Evolutionary conservation across 23 tunicate species (phyloP), one percentile per base, ranked within the genome.

Genomic region (Ascidia mentula): DNA sequence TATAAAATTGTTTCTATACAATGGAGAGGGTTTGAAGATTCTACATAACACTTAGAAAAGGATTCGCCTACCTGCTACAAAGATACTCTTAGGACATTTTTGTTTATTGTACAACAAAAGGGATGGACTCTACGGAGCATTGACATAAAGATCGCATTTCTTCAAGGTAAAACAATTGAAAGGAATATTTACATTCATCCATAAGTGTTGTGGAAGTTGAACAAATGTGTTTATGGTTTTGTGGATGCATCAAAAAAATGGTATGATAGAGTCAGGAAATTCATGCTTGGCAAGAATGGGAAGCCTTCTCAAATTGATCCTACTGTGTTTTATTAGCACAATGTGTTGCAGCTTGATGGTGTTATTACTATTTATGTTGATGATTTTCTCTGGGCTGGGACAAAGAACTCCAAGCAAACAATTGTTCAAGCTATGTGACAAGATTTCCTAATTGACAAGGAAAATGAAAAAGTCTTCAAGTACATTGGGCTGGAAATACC

Each of bases 321-420:
- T 53, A 31, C 13, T 5, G 22, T 53, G 65, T 9, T 53, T 53
- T 53, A 22, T 6, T 53, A 31, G 65, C 65, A 53, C 24, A 9
- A 9, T 53, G 65, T 9, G n/a, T n/a, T n/a, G 74, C 34, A 22
- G 34, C 12, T 4, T 53, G 46, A 34, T 7, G 82, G 36, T 13
- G 17, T 77, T 40, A 15, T 77, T 77, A 73, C 80, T 20, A 12
- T 40, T 20, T 37, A 77, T 77, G 80, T 77, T 18, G 80, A 77
- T 77, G 80, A 77, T 31, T 40, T 77, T 42, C 40, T 77, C 31
- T 77, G 82, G 82, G 69, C 71, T 45, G 82, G 82, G 15, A 7
- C 69, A 45, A n/a, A 75, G 9, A 75, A 6, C 37, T 39, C 37
- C 37, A 32, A 38, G 22, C 22, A 75, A 18, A 75, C 38, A 22